A percentile compares a stretch with the other conserved stretches of the same genome.
phyloP scores from a whole-genome alignment of 2,888 invertebrate genomes.

The Unio pictorum region DNA sequence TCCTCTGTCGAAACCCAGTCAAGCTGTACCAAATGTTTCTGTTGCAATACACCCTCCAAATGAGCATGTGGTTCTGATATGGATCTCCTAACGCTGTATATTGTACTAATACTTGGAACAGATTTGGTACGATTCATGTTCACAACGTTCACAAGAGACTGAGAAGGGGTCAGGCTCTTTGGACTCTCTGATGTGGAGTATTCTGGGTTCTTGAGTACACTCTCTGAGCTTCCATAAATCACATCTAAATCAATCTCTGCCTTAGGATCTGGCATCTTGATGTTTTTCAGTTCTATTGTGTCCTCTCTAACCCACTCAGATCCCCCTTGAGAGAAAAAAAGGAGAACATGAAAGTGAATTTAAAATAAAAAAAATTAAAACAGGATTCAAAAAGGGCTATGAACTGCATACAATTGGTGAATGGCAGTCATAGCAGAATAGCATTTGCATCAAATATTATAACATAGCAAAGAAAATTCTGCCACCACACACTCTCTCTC shows the following conservation, averaged over 20 bases:
- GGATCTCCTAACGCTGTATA: conserved; percentile 53
- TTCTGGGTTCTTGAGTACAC: conserved; percentile 24
- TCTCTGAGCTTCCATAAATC: conserved; percentile 12
- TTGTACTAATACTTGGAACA: conserved; percentile 67
- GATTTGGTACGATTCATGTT: conserved; percentile 55
- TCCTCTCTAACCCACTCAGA: conserved; percentile 93
- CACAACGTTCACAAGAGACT: conserved; percentile 26
- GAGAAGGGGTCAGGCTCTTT: conserved; percentile 38
- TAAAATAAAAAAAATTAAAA: not conserved
- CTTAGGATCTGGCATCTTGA: conserved; percentile 78
- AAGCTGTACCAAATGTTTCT: conserved; percentile 83
- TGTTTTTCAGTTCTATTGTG: conserved; percentile 93
- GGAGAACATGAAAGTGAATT: not conserved
- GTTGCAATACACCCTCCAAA: conserved; percentile 50
- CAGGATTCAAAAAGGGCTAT: not conserved
- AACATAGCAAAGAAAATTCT: too few species aligned
- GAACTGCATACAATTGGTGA: not conserved
- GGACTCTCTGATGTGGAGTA: conserved; percentile 25
- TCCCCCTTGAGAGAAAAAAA: conserved; percentile 76
- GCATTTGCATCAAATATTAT: too few species aligned
- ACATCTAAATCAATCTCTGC: conserved; percentile 64
- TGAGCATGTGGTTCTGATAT: conserved; percentile 32
- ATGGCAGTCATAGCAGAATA: not conserved
- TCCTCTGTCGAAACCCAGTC: conserved; percentile 99
- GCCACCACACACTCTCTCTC: too few species aligned